Evolutionary conservation across 2,113 vertebrate species (phyloP).

Genomic region (Oceanites oceanicus): DNA sequence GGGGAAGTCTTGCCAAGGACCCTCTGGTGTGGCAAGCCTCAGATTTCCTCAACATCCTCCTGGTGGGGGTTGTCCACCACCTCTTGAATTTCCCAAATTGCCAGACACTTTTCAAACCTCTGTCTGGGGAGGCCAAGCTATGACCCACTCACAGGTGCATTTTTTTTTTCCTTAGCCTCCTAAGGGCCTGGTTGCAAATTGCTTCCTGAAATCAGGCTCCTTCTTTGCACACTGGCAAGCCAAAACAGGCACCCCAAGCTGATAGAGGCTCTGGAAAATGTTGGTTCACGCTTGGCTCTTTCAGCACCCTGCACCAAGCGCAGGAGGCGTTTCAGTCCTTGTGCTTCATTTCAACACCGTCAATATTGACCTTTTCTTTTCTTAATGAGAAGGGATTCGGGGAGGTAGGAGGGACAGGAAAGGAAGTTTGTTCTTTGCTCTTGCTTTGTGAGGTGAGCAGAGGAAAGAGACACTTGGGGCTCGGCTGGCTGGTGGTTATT

Average conservation of each 20-base stretch:
- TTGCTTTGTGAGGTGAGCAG: background rate
- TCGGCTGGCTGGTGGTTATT: background rate
- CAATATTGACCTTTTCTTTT: background rate
- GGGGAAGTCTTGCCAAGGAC: background rate
- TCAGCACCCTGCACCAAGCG: background rate
- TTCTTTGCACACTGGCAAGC: background rate
- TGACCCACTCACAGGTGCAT: background rate
- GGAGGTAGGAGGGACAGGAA: background rate
- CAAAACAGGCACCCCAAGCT: background rate
- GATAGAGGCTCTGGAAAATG: slow-evolving; percentile 31
- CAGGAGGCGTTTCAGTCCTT: background rate
- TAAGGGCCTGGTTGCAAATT: background rate
- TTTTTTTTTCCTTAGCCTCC: background rate
- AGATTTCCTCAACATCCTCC: background rate
- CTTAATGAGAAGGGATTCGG: background rate
- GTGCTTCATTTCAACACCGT: slow-evolving; percentile 23
- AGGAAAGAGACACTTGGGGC: background rate
- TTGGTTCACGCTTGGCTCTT: slow-evolving; percentile 9
- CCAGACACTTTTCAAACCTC: background rate
- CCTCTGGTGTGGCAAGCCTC: background rate
- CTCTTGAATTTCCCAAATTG: background rate
- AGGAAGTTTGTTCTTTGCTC: background rate
- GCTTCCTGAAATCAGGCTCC: slow-evolving; percentile 2
- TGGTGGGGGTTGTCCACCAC: background rate
- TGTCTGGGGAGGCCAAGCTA: background rate